Conservation (phyloP, 2,888 invertebrate species). For the Druceiella hillmani region DNA sequence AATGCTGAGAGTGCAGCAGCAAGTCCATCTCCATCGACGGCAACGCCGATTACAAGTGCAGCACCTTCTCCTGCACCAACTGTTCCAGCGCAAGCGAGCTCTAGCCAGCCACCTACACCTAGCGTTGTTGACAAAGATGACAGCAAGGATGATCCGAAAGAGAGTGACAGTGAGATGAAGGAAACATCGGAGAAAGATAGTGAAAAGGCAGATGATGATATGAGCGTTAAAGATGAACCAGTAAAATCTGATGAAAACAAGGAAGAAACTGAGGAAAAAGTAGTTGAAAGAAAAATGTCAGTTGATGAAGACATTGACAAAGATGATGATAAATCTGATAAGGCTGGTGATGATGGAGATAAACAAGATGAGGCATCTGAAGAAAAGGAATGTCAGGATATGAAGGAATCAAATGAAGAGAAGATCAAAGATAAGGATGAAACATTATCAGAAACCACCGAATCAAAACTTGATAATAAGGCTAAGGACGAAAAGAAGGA, state of each 20-base stretch:
- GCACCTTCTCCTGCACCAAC: conserved; percentile 41
- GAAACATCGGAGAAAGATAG: conserved; percentile 26
- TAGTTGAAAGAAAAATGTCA: conserved; percentile 29
- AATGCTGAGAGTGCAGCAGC: conserved; percentile 60
- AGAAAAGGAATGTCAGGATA: conserved; percentile 22
- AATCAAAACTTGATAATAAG: conserved; percentile 20
- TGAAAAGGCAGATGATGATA: conserved; percentile 28
- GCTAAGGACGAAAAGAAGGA: conserved; percentile 27
- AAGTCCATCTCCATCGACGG: conserved; percentile 63
- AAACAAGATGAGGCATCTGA: conserved; percentile 24
- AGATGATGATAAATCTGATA: too few relatives aligned
- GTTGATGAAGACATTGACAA: conserved; percentile 32
- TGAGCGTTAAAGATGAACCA: conserved; percentile 29
- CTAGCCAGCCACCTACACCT: conserved; percentile 33
- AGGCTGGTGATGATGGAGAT: conserved; percentile 24
- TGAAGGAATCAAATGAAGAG: conserved; percentile 28
- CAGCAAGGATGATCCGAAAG: conserved; percentile 39
- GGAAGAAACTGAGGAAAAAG: conserved; percentile 27
- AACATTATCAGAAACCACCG: conserved; percentile 27
- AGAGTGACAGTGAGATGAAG: conserved; percentile 34
- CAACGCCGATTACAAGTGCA: conserved; percentile 45
- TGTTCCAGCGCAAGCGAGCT: conserved; percentile 30
- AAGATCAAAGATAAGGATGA: conserved; percentile 28
- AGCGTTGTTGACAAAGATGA: conserved; percentile 43
- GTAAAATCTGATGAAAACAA: conserved; percentile 30